Conservation (phyloP, 2,888 invertebrate species). For the Microchrysa polita region DNA sequence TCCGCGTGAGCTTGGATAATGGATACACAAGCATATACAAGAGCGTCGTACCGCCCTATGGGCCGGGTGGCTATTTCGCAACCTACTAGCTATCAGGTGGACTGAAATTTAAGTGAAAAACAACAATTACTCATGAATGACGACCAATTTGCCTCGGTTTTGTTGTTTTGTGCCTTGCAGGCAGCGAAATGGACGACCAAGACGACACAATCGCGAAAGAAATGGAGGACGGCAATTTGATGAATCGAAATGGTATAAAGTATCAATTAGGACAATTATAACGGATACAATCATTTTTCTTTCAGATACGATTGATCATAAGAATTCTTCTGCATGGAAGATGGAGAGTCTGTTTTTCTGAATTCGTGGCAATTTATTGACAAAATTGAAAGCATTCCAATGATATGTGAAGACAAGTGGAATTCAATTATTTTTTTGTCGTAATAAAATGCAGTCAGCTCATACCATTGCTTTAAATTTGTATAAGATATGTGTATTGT, state of each 20-base stretch:
- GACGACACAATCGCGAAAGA: background rate
- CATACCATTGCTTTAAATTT: no score
- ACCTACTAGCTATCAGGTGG: background rate
- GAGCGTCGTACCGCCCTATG: no score
- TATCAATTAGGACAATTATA: slow-evolving; percentile 17
- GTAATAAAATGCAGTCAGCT: no score
- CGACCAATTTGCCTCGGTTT: slow-evolving; percentile 29
- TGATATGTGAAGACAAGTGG: no score
- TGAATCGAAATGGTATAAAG: background rate
- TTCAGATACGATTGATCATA: background rate
- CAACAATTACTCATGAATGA: slow-evolving; percentile 34
- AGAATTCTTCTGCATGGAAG: background rate
- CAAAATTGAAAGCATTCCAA: no score
- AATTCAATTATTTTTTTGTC: no score
- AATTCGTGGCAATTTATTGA: no score
- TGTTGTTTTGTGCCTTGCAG: slow-evolving; percentile 32
- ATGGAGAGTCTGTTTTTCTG: no score
- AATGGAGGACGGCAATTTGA: background rate
- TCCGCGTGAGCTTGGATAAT: background rate
- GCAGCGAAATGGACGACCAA: background rate
- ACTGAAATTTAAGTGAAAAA: slow-evolving; percentile 34
- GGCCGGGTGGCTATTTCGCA: background rate
- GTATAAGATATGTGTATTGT: no score
- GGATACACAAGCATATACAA: background rate
- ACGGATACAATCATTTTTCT: background rate